Evolutionary conservation across 2,888 invertebrate species (phyloP), one percentile per base, ranked within the genome.

Genomic region (Polietes domitor): DNA sequence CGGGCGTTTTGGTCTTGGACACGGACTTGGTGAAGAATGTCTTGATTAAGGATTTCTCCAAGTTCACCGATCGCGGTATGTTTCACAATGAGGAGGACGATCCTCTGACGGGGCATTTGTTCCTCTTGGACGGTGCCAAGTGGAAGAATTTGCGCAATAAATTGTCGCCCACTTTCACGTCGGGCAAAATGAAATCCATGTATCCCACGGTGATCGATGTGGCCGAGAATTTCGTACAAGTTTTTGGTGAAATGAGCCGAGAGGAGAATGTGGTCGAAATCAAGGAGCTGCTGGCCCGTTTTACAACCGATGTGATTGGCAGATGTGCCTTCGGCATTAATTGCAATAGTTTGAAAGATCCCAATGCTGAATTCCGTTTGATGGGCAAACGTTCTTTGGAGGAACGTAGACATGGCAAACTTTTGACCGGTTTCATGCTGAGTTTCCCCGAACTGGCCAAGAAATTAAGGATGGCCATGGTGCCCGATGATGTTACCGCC

Each of bases 281-380:
- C 0, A 88, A 88, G 83, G 92, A 93, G 6, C 68, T 92, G 2
- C 85, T 92, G 28, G 92, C 92, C 0, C 89, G 91, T n/a, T 93
- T 90, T 82, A 92, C 93, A 0, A 92, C 92, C 32, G 93, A 93
- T 87, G 92, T 93, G 0, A 93, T 93, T 80, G 91, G 92, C 15
- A 88, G 88, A 0, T 91, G 92, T 86, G 92, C 91, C 7, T 93
- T 93, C 86, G 92, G 93, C 9, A 88, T 93, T 10, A 90, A 92
- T 17, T 90, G 91, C 77, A 92, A 92, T 79, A 90, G 91, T 28
- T 87, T 92, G 65, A 87, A 85, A 17, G 86, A 92, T 85, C 87
- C 90, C 0, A 86, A 91, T 77, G 87, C 91, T 0, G 88, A 89
- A 63, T 92, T 92, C 82, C 88, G 89, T 7, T 74, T 76, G 0